phyloP scores from a whole-genome alignment of 2,797 vertebrate genomes.

The Anas bahamensis region DNA sequence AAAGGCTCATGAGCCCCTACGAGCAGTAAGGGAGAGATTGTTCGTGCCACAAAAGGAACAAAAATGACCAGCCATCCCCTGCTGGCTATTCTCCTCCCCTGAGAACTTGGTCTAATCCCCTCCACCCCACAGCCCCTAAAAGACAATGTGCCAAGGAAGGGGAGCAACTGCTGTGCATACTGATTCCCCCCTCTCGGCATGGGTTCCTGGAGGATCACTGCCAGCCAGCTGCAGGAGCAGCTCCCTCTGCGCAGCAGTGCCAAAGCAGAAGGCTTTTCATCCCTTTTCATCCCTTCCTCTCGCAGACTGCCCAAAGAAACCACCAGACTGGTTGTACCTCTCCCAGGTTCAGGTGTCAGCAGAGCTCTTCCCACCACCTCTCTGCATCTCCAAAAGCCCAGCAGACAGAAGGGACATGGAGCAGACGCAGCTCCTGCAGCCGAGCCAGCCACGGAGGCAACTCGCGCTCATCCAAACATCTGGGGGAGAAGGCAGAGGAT shows the following conservation, averaged over 20 bases:
- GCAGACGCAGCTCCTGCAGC: background rate
- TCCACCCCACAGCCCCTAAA: constrained; percentile 39
- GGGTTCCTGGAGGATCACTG: constrained; percentile 20
- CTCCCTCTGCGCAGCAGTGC: background rate
- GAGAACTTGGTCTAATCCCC: constrained; percentile 59
- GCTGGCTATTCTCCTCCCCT: constrained; percentile 58
- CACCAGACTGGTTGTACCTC: background rate
- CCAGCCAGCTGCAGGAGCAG: constrained; percentile 22
- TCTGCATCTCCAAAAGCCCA: background rate
- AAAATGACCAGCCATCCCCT: constrained; percentile 67
- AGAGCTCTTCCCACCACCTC: background rate
- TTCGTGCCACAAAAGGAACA: constrained; percentile 63
- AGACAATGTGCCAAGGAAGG: constrained; percentile 52
- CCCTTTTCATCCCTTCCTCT: background rate
- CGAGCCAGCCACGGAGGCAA: background rate
- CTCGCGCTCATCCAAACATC: accelerated
- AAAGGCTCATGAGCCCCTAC: constrained; percentile 41
- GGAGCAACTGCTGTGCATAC: constrained; percentile 41
- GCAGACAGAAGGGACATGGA: background rate
- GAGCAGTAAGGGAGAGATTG: constrained; percentile 49
- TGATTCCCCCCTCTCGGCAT: constrained; percentile 14
- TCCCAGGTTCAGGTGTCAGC: background rate
- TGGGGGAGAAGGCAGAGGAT: background rate
- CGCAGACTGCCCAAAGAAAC: background rate
- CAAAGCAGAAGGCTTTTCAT: background rate